Evolutionary conservation across 2,113 vertebrate species (phyloP), one percentile per base, ranked within the genome.

Genomic region (Salminus brasiliensis): DNA sequence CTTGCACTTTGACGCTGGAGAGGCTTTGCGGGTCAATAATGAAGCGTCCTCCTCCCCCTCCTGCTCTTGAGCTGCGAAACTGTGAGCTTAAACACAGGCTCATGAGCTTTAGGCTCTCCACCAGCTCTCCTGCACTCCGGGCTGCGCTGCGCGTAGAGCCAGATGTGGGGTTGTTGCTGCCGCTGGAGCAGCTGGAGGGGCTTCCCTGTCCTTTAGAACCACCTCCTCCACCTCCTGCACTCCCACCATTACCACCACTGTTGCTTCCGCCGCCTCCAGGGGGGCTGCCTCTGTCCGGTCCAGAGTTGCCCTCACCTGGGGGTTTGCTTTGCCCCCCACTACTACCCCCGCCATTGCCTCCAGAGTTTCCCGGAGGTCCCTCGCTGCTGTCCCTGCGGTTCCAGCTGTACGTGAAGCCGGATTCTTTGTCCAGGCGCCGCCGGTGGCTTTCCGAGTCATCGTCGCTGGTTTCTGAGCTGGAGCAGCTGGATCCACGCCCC

Each of bases 381-480:
- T 98, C 97, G 0, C 96, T 96, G 81, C 97, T 97, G 85, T 99
- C 97, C 81, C 97, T 92, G 5, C 96, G 88, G 57, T 98, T 96
- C 96, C 95, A 96, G 39, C 94, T 91, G 82, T 97, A 96, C 7
- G 95, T 87, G 29, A 98, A 97, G 6, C 95, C 95, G 0, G 96
- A 89, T 49, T 98, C 97, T 75, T 97, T 98, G 70, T 99, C 97
- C 0, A 97, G 92, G 3, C 97, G 94, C 5, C 93, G 85, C 0
- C 97, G 93, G 82, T 97, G 93, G 18, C 96, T 98, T 85, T 99
- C 97, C 0, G 97, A 98, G 88, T 99, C 97, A 0, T 99, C 98
- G 0, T 99, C 98, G 0, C 98, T 99, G 0, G 97, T 99, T 92
- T 99, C 98, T 0, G 97, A 99, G 89, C 97, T 98, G 57, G 96